Percentiles rank a stretch among this genome's conserved stretches.
These are phyloP conservation scores for Oryzaephilus surinamensis DNA, from an alignment of 1,140 invertebrate species.

Conservation along the genomic window DNA sequence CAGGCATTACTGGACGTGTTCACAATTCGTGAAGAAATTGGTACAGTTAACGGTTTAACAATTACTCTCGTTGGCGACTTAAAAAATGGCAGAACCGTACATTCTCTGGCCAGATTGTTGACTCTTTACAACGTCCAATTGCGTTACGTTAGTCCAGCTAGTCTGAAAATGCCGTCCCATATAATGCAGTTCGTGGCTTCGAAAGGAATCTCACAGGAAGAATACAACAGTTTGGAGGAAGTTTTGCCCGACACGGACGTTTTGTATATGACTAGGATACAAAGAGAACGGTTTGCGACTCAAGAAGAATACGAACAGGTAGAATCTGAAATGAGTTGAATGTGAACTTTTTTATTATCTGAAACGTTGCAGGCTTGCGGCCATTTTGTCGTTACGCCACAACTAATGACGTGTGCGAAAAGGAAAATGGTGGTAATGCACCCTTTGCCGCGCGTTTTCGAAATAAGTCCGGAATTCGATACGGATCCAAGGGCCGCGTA, in stretches of 20 bases:
- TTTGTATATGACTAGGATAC: constrained; percentile 96
- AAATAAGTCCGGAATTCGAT: constrained; percentile 92
- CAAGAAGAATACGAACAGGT: constrained; percentile 82
- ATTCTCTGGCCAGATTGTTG: constrained; percentile 86
- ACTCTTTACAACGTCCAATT: constrained; percentile 84
- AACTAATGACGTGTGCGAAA: constrained; percentile 91
- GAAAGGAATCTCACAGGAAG: constrained; percentile 71
- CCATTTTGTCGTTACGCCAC: constrained; percentile 80
- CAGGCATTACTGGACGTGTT: constrained; percentile 96
- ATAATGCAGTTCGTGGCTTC: constrained; percentile 67
- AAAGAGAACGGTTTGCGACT: constrained; percentile 81
- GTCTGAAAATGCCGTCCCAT: constrained; percentile 82
- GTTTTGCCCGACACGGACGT: constrained; percentile 91
- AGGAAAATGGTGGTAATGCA: constrained; percentile 95
- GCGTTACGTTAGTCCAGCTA: constrained; percentile 78
- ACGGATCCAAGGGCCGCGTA: constrained; percentile 94
- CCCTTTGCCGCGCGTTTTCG: constrained; percentile 87
- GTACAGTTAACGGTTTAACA: constrained; percentile 92
- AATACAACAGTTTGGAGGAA: constrained; percentile 63
- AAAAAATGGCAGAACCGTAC: constrained; percentile 95
- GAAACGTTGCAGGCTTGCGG: constrained; percentile 59
- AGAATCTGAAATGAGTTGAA: constrained; percentile 20
- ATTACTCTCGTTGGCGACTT: constrained; percentile 93
- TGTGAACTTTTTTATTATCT: not conserved
- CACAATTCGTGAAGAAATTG: constrained; percentile 97